phyloP scores from a whole-genome alignment of 2,888 invertebrate species.

The Dynastes grantii region DNA sequence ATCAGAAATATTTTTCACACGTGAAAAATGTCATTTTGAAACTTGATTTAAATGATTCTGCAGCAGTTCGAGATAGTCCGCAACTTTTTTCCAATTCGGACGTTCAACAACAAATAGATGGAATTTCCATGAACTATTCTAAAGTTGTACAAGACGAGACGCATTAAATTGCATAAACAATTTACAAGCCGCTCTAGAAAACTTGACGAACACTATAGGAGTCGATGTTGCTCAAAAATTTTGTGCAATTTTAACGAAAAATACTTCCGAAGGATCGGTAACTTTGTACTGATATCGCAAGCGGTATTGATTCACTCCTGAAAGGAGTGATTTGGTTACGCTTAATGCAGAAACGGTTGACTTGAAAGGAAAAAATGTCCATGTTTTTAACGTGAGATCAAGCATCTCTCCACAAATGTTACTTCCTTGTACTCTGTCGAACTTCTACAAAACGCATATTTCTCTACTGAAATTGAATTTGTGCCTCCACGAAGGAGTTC shows the following conservation, averaged over 20 bases:
- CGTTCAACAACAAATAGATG: no score
- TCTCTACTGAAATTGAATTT: constrained; percentile 76
- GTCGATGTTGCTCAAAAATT: no score
- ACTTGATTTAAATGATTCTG: no score
- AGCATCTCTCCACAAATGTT: constrained; percentile 95
- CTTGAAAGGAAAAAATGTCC: constrained; percentile 96
- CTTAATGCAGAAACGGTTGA: constrained; percentile 95
- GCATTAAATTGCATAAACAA: no score
- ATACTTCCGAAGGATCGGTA: constrained; percentile 95
- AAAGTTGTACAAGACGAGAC: no score
- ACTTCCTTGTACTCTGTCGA: constrained; percentile 96
- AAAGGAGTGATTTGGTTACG: constrained; percentile 98
- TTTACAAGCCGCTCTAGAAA: no score
- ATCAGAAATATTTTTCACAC: no score
- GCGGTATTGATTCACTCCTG: constrained; percentile 98
- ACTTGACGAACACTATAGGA: no score
- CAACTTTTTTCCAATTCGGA: no score
- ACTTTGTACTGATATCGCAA: constrained; percentile 98
- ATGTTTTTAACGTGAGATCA: constrained; percentile 98
- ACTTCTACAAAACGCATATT: constrained; percentile 88
- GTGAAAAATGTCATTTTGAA: no score
- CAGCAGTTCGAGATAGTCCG: no score
- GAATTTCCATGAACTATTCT: no score
- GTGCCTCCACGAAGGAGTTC: constrained; percentile 96
- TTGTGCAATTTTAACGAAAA: constrained; percentile 63